Conservation (phyloP, 2,888 invertebrate species). For the Falcaria lacertinaria region DNA sequence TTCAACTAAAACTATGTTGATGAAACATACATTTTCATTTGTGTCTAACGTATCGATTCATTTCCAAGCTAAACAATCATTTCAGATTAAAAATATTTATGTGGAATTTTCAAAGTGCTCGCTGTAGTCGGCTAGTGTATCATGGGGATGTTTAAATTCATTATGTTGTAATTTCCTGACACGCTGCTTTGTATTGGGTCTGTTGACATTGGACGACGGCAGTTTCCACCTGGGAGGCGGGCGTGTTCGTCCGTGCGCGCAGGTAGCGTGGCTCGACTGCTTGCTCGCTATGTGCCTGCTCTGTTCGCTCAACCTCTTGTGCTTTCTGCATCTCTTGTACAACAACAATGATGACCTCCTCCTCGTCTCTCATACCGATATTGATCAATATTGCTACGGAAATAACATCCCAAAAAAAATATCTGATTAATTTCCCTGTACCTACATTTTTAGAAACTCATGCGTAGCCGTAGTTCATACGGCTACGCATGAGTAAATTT, state of each 20-base stretch:
- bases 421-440: slow-evolving; percentile 6
- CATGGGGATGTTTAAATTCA: slow-evolving; percentile 30
- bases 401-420: slow-evolving; percentile 16
- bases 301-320: slow-evolving; percentile 83
- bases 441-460: too few species aligned
- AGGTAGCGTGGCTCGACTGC: slow-evolving; percentile 89
- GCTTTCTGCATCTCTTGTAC: slow-evolving; percentile 82
- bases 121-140: not conserved
- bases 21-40: too few species aligned
- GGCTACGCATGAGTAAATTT: too few species aligned
- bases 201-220: slow-evolving; percentile 56
- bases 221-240: slow-evolving; percentile 75
- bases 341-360: slow-evolving; percentile 39
- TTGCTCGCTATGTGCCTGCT: slow-evolving; percentile 83
- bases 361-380: slow-evolving; percentile 51
- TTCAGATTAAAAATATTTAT: not conserved
- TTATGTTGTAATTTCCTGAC: slow-evolving; percentile 68
- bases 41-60: not conserved
- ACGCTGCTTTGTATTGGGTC: slow-evolving; percentile 71
- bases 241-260: slow-evolving; percentile 84
- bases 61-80: not conserved
- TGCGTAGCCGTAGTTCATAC: too few species aligned
- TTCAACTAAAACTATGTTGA: too few species aligned
- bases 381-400: slow-evolving; percentile 60
- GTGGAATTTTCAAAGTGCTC: not conserved